A percentile compares a stretch with the other conserved stretches of the same genome.
phyloP scores from a whole-genome alignment of 2,113 vertebrate genomes.

The Vicugna pacos region DNA sequence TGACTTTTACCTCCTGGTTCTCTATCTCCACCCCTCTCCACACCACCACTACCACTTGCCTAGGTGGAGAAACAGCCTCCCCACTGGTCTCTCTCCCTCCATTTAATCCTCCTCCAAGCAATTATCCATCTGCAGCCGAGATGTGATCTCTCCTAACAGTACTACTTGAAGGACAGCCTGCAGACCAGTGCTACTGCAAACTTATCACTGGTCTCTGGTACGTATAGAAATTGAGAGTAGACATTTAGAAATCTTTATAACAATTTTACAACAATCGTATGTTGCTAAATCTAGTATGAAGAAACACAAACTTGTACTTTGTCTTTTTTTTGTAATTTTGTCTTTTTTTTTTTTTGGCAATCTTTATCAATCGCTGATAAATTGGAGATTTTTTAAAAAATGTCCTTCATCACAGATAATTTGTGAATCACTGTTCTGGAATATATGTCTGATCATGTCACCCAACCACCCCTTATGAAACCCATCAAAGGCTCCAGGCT shows the following conservation, averaged over 20 bases:
- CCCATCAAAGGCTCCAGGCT: background rate
- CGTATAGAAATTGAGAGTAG: background rate
- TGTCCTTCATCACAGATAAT: background rate
- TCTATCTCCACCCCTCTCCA: background rate
- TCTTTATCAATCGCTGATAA: constrained; percentile 7
- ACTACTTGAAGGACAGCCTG: background rate
- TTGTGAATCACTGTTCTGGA: background rate
- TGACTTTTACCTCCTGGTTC: background rate
- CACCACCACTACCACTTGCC: background rate
- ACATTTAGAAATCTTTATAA: constrained; percentile 2
- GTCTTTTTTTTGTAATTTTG: constrained; percentile 23
- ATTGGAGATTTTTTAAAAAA: background rate
- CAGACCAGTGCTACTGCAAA: background rate
- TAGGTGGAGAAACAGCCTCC: constrained; percentile 4
- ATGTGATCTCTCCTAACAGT: background rate
- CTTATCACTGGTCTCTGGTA: background rate
- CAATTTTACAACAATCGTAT: background rate
- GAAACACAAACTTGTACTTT: background rate
- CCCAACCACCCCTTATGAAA: background rate
- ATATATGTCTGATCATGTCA: background rate
- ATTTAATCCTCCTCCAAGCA: background rate
- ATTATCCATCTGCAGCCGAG: background rate
- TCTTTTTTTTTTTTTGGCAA: too few species aligned
- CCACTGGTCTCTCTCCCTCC: background rate
- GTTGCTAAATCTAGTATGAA: constrained; percentile 2